phyloP scores from a whole-genome alignment of 2,888 invertebrate species.

The Smittia sp. region DNA sequence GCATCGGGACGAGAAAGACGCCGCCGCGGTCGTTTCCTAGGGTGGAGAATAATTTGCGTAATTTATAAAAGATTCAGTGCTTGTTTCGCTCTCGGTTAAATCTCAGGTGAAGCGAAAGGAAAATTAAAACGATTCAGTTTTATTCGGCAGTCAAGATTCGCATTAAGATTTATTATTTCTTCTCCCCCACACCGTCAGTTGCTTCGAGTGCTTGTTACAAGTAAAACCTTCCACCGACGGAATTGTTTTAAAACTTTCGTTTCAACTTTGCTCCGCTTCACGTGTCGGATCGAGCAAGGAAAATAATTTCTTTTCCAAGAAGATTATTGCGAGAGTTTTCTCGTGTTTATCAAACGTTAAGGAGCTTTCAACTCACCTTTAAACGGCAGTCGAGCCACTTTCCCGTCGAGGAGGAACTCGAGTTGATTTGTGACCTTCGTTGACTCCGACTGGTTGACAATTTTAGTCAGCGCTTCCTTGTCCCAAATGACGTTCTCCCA shows the following conservation, averaged over 20 bases:
- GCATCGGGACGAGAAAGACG: constrained; percentile 80
- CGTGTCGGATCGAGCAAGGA: not conserved
- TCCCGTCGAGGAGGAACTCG: constrained; percentile 74
- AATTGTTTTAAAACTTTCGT: not conserved
- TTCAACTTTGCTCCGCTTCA: not conserved
- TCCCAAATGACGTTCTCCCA: constrained; percentile 89
- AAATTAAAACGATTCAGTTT: constrained; percentile 8
- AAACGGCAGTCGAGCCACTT: constrained; percentile 62
- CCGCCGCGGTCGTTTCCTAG: constrained; percentile 50
- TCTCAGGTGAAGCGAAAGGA: not conserved
- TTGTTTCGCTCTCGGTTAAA: constrained; percentile 17
- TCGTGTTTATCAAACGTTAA: not conserved
- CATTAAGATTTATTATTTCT: constrained; percentile 12
- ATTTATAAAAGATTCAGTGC: constrained; percentile 27
- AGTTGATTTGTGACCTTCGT: constrained; percentile 54
- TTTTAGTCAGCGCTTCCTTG: constrained; percentile 58
- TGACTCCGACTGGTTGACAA: constrained; percentile 59
- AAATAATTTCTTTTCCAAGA: not conserved
- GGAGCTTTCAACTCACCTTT: constrained; percentile 46
- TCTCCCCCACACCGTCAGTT: not conserved
- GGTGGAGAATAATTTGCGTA: not conserved
- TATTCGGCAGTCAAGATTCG: not conserved
- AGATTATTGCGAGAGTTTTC: not conserved
- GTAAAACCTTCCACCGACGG: not conserved
- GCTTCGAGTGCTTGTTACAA: not conserved